Evolutionary conservation across 2,888 invertebrate species (phyloP), one percentile per base, ranked within the genome.

Genomic region (Sinopyrophorus schimmeli): DNA sequence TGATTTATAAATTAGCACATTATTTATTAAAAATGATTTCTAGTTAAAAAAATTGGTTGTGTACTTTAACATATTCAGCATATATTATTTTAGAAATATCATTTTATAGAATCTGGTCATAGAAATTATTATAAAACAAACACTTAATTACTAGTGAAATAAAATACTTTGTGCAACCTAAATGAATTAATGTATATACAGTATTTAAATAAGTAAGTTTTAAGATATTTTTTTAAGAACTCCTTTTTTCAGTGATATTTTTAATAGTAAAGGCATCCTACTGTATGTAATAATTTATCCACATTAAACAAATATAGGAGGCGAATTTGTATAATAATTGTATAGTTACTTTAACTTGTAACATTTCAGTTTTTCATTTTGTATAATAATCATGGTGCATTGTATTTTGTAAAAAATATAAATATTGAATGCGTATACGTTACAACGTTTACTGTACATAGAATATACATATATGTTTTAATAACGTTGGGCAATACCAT

Each of bases 391-490:
- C 59, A 60, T 65, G 68, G 65, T 67, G 65, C 65, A 58, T 63
- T 67, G 66, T 64, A 66, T 66, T 66, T 67, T 68, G 65, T 68
- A 67, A 66, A 64, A 66, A n/a, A n/a, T n/a, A 62, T 68, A 65
- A 65, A 65, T 62, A 66, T 65, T 65, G 60, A 59, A 59, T 62
- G 57, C 55, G 62, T 59, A 62, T 64, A 59, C 60, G 60, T 60
- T 64, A 54, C 39, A 53, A 47, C 58, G 62, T 60, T 60, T 62
- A 63, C 57, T 66, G 67, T 68, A 68, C 54, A 67, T 67, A n/a
- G n/a, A 66, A 59, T 55, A 62, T 56, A 60, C 54, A 59, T n/a
- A n/a, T n/a, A n/a, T 57, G 54, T 62, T 58, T 62, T 59, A 60
- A 59, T 57, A 57, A 58, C 54, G 56, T 63, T 64, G 58, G 59